Evolutionary conservation across 2,113 vertebrate genomes (phyloP).

Genomic region (Muntiacus muntjak): DNA sequence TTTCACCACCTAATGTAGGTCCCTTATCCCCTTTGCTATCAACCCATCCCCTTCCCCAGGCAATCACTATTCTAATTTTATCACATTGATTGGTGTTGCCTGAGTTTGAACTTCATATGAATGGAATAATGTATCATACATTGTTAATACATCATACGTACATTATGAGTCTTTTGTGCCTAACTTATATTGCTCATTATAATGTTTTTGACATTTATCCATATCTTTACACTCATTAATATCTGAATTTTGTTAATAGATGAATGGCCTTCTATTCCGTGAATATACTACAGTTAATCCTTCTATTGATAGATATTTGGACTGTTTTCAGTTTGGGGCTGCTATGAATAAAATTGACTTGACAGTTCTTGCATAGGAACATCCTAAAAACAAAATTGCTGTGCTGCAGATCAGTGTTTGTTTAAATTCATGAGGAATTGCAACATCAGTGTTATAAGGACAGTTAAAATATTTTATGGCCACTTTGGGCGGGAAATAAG

Average conservation of each 20-base stretch:
- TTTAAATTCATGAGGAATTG: neutral
- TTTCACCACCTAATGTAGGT: neutral
- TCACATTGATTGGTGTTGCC: neutral
- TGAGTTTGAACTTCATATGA: neutral
- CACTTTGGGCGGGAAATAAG: neutral
- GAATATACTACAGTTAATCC: neutral
- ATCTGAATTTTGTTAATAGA: neutral
- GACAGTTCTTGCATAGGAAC: neutral
- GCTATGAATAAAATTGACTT: neutral
- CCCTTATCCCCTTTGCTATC: neutral
- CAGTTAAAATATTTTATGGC: neutral
- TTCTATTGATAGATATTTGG: neutral
- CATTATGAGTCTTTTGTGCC: neutral
- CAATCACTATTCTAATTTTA: neutral
- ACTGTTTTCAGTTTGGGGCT: neutral
- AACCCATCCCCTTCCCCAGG: neutral
- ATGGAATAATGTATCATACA: neutral
- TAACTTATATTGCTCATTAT: neutral
- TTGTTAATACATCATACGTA: neutral
- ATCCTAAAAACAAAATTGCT: neutral
- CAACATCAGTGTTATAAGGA: neutral
- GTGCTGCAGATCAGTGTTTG: neutral
- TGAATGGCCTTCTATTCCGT: neutral
- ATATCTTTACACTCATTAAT: neutral
- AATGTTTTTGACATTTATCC: neutral